Conservation (phyloP, 2,113 vertebrate genomes). For the Parus major region DNA sequence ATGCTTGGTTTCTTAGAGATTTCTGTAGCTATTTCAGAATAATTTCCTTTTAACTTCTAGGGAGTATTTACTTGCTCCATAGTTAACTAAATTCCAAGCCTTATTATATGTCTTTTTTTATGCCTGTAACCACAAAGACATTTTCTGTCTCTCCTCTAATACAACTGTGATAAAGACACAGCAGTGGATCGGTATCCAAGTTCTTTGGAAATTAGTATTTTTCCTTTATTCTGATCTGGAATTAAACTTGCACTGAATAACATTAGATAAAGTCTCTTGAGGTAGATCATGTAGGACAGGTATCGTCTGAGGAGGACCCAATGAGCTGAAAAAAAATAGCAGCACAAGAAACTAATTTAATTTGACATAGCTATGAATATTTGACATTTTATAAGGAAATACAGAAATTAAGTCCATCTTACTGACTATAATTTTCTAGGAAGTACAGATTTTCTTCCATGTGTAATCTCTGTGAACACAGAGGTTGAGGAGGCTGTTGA, state of each 20-base stretch:
- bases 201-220: neutral
- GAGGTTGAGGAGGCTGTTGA: neutral
- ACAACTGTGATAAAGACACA: neutral
- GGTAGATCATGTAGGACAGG: neutral
- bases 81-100: neutral
- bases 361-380: conserved; percentile 67
- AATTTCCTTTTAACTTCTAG: neutral
- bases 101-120: neutral
- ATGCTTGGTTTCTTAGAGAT: neutral
- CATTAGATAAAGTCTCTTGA: neutral
- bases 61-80: neutral
- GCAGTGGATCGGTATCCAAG: neutral
- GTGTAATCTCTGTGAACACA: conserved; percentile 11
- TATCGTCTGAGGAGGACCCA: conserved; percentile 24
- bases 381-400: conserved; percentile 71
- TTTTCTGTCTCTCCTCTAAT: neutral
- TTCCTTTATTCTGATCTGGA: conserved; percentile 19
- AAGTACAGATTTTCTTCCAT: conserved; percentile 9
- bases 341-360: conserved; percentile 62
- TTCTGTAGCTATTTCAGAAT: neutral
- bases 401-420: conserved; percentile 59
- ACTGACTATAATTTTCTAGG: neutral
- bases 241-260: neutral
- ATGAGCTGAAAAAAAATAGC: conserved; percentile 51
- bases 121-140: neutral